Evolutionary conservation across 2,888 invertebrate species (phyloP), one percentile per base, ranked within the genome.

Genomic region (Dicycla oo): DNA sequence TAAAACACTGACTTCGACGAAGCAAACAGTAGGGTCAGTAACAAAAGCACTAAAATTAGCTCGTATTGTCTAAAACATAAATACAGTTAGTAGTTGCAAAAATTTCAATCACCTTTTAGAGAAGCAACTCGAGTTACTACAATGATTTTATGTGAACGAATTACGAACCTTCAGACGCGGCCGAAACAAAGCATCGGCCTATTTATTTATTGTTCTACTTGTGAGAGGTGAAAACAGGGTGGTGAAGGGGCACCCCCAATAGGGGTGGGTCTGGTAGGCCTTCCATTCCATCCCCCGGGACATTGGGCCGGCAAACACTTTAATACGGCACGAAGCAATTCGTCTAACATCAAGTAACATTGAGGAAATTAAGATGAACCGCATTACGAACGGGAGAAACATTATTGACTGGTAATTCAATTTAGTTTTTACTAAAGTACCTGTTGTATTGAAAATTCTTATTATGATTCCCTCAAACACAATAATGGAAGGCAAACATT

Each of bases 221-320:
- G 81, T 79, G 78, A 82, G 83, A 85, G 80, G 88, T 85, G 86
- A 85, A 88, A 86, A 87, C 79, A 79, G 78, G 78, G 84, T 71
- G 80, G 80, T 64, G 64, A 73, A 69, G 75, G 73, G 75, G 63
- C 67, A 63, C 73, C 79, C 75, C 79, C 68, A 73, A 65, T 23
- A 53, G 62, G 80, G 86, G 87, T 79, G 87, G 79, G 57, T 23
- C 68, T 78, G 84, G 87, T 81, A 87, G 80, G 61, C 47, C 68
- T 75, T 68, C 63, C 61, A 60, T 75, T 68, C 63, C 61, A 60
- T 75, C 84, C 87, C 87, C 77, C 76, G 82, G 75, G 90, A 88
- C 84, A 86, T 80, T 82, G 87, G 87, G 83, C 79, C 81, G 78
- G 89, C 87, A 91, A 91, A 92, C 91, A 91, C 88, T 92, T 91